These are phyloP conservation scores for Aphelocoma californica DNA, from an alignment of 2,797 vertebrate species.

Conservation along the genomic window DNA sequence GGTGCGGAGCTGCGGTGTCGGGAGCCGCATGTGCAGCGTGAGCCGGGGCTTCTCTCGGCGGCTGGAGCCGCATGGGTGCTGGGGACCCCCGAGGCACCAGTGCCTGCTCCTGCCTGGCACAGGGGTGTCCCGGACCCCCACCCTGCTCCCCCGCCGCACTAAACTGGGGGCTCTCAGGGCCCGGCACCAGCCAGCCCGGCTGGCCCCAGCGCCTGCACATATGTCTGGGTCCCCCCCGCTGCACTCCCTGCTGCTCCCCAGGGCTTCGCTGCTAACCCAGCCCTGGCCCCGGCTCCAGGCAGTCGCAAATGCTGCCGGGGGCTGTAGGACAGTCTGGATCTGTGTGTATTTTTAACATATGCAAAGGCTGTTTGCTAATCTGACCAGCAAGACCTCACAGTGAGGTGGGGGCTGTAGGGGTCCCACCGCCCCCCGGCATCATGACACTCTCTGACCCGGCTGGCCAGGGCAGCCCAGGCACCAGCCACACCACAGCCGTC, in stretches of 20 bases:
- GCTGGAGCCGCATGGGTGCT: not conserved
- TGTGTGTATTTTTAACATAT: not conserved
- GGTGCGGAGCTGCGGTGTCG: not conserved
- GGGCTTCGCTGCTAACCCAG: not conserved
- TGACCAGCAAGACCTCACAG: not conserved
- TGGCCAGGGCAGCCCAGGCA: not conserved
- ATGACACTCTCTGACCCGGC: not conserved
- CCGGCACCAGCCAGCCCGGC: not conserved
- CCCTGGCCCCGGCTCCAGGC: not conserved
- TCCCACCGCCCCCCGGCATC: not conserved
- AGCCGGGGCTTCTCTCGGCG: rapidly evolving
- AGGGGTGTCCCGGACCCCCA: not conserved
- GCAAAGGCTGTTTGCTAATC: not conserved
- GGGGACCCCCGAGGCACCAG: not conserved
- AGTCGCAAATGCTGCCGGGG: not conserved
- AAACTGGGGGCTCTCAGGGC: not conserved
- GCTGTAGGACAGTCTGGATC: not conserved
- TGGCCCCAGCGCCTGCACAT: not conserved
- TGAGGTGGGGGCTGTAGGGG: not conserved
- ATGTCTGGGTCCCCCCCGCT: not conserved
- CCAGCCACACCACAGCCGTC: not conserved
- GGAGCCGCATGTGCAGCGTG: rapidly evolving
- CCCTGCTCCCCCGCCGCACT: not conserved
- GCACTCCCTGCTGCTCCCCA: not conserved
- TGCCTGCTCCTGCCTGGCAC: not conserved